These are phyloP conservation scores for Rostratula benghalensis DNA, from an alignment of 2,113 vertebrate species.

Conservation along the genomic window DNA sequence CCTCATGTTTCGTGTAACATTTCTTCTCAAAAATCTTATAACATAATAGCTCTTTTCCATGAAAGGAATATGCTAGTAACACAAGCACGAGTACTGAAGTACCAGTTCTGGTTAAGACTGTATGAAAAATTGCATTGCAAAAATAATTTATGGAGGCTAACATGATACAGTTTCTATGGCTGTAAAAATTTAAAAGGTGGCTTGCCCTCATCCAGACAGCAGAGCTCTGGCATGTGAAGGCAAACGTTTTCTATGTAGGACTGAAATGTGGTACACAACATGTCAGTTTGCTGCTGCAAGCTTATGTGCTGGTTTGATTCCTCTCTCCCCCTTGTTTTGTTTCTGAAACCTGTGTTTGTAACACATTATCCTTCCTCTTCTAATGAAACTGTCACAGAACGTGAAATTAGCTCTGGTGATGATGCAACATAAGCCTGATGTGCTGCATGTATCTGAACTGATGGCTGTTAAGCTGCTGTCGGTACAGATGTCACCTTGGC, in stretches of 20 bases:
- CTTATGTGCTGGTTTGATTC: background rate
- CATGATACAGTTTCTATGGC: rapidly evolving
- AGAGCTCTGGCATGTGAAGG: background rate
- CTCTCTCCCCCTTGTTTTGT: background rate
- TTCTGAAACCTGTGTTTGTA: background rate
- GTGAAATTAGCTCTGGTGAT: background rate
- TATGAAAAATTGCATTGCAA: background rate
- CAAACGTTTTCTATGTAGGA: background rate
- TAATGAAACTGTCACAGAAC: background rate
- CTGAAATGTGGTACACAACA: background rate
- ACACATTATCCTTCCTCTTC: background rate
- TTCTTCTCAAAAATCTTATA: background rate
- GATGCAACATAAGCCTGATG: background rate
- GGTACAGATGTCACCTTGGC: background rate
- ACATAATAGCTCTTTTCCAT: background rate
- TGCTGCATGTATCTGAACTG: background rate
- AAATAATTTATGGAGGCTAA: background rate
- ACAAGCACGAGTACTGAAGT: background rate
- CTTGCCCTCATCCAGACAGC: background rate
- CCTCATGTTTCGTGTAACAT: background rate
- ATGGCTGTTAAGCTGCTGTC: background rate
- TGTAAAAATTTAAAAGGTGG: background rate
- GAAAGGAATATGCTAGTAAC: background rate
- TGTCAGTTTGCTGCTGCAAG: background rate
- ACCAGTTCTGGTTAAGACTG: background rate